Evolutionary conservation across 1,140 invertebrate species (phyloP), one percentile per base, ranked within the genome.

Genomic region (Leucophenga varia): DNA sequence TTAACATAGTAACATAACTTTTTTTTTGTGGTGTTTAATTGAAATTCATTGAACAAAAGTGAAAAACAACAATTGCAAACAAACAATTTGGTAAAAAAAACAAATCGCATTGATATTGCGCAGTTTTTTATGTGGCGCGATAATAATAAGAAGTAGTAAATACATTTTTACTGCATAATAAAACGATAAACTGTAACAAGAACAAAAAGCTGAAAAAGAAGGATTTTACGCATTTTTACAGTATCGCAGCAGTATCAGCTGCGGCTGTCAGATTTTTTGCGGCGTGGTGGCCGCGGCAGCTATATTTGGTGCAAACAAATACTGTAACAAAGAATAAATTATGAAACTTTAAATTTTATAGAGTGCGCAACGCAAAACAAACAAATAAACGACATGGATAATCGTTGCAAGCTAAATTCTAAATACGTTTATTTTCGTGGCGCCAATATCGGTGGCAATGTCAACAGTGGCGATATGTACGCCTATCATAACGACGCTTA

Each of bases 141-240:
- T n/a, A n/a, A n/a, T n/a, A n/a, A n/a, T n/a, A n/a, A n/a, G n/a
- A n/a, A n/a, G n/a, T n/a, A n/a, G 5, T 34, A 47, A 36, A 31
- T 14, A 25, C 28, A 52, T 50, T 55, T 25, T 10, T 25, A 54
- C 49, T 50, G 41, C 44, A 47, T 31, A 21, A 44, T 57, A 58
- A 59, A 49, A 38, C 51, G 43, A 57, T 57, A 53, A 44, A 16
- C n/a, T 38, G 16, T 48, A 54, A 61, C 52, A 61, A 54, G 56
- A 45, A 53, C 53, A 34, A 35, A 67, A 59, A 61, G 63, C 64
- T 67, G 63, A 58, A 54, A 25, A 5, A 44, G 47, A 48, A 47
- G 37, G 55, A 55, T 68, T 63, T n/a, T 68, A 68, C 63, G 64
- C 64, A 67, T 59, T 55, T n/a, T 52, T 63, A 50, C 40, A 50